A percentile compares a stretch with the other conserved stretches of the same genome.
Conservation (phyloP, 2,888 invertebrate genomes). For the Pterobdella sp. region DNA sequence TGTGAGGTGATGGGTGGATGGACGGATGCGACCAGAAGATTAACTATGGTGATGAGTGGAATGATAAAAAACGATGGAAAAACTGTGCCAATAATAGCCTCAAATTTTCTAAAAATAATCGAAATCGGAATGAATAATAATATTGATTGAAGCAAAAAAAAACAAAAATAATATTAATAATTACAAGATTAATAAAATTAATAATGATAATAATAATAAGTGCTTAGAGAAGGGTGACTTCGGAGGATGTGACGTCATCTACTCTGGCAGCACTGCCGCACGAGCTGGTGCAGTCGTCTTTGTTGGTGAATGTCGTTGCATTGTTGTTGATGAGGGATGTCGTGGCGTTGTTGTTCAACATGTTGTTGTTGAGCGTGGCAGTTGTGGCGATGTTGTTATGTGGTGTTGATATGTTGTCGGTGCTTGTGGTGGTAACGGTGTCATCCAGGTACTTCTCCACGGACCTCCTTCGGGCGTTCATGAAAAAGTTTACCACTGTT, state of each 20-base stretch:
- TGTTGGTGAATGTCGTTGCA: too few species aligned
- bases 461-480: conserved; percentile 88
- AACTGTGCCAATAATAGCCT: too few species aligned
- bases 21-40: too few species aligned
- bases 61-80: too few species aligned
- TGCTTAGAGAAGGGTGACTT: background rate
- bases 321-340: background rate
- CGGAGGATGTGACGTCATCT: background rate
- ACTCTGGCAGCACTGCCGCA: background rate
- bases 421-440: conserved; percentile 25
- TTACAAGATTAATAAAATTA: background rate
- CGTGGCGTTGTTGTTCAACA: background rate
- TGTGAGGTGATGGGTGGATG: too few species aligned
- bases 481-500: conserved; percentile 98
- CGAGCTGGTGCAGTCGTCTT: background rate
- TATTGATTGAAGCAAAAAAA: background rate
- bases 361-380: conserved; percentile 4
- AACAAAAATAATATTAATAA: background rate
- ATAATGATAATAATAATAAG: background rate
- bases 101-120: too few species aligned
- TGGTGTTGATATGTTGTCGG: conserved; percentile 4
- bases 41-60: too few species aligned
- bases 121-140: background rate
- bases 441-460: conserved; percentile 88
- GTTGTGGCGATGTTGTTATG: background rate